These are phyloP conservation scores for Lasioglossum leucozonium DNA, from an alignment of 2,888 invertebrate species.

Conservation along the genomic window DNA sequence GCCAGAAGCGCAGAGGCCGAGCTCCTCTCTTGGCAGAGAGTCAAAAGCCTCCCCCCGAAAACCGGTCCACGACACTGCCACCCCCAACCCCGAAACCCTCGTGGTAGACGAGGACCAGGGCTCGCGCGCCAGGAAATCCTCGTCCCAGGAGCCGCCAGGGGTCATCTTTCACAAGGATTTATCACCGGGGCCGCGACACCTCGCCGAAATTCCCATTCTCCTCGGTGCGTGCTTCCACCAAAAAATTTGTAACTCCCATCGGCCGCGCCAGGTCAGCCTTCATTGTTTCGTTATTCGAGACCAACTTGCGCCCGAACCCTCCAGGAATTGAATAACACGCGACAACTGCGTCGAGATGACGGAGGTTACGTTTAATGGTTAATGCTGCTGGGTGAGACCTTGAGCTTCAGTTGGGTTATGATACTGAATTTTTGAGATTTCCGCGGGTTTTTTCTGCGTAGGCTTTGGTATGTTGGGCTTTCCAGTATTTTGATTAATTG, in stretches of 20 bases:
- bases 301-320: conserved; percentile 1
- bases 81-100: conserved; percentile 8
- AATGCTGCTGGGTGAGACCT: background rate
- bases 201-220: conserved; percentile 54
- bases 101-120: conserved; percentile 36
- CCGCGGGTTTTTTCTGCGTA: background rate
- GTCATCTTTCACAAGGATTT: conserved; percentile 65
- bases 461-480: background rate
- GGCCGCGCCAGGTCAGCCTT: background rate
- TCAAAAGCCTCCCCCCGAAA: conserved; percentile 68
- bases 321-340: conserved; percentile 23
- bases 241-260: conserved; percentile 48
- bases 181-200: conserved; percentile 54
- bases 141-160: conserved; percentile 51
- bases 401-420: background rate
- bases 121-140: conserved; percentile 60
- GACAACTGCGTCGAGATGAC: background rate
- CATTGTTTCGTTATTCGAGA: conserved; percentile 16
- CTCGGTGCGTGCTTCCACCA: conserved; percentile 12
- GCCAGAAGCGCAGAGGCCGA: conserved; percentile 62
- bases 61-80: conserved; percentile 32
- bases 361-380: background rate
- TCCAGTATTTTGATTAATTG: too few relatives aligned
- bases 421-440: background rate
- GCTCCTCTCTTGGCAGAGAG: conserved; percentile 74